Percentiles rank a stretch among this genome's conserved stretches.
These are phyloP conservation scores for Cyphomyrus plagiostoma DNA, from an alignment of 2,113 vertebrate species.

Conservation along the genomic window DNA sequence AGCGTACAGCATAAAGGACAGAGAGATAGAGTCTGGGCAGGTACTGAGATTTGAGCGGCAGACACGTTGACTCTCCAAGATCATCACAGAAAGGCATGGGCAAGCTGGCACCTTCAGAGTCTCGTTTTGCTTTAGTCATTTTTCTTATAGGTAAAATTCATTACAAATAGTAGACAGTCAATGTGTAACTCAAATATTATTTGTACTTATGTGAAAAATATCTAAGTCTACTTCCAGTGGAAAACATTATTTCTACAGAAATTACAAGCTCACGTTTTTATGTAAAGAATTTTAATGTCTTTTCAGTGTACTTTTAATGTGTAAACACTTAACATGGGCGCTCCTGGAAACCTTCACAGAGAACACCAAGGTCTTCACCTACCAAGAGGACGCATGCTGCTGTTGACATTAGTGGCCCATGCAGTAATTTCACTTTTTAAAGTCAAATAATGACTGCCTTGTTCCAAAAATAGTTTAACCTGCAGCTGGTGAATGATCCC, in stretches of 20 bases:
- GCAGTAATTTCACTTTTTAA: constrained; percentile 32
- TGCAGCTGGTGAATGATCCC: constrained; percentile 27
- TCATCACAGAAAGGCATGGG: not conserved
- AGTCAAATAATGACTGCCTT: constrained; percentile 36
- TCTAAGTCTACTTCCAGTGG: not conserved
- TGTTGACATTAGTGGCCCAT: constrained; percentile 35
- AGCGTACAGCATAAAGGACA: not conserved
- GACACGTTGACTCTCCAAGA: not conserved
- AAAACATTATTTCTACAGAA: not conserved
- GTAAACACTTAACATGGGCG: not conserved
- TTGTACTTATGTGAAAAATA: not conserved
- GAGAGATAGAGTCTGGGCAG: not conserved
- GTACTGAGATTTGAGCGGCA: not conserved
- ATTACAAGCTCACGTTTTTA: not conserved
- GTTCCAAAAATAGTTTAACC: constrained; percentile 41
- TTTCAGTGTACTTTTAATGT: not conserved
- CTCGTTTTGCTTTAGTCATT: not conserved
- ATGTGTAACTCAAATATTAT: not conserved
- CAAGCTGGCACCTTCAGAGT: not conserved
- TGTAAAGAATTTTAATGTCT: not conserved
- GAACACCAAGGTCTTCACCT: not conserved
- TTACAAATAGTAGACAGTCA: not conserved
- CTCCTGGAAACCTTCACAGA: not conserved
- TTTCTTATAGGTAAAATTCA: not conserved
- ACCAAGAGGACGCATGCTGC: constrained; percentile 1